Evolutionary conservation across 2,113 vertebrate species (phyloP).

Genomic region (Amphiprion ocellaris): DNA sequence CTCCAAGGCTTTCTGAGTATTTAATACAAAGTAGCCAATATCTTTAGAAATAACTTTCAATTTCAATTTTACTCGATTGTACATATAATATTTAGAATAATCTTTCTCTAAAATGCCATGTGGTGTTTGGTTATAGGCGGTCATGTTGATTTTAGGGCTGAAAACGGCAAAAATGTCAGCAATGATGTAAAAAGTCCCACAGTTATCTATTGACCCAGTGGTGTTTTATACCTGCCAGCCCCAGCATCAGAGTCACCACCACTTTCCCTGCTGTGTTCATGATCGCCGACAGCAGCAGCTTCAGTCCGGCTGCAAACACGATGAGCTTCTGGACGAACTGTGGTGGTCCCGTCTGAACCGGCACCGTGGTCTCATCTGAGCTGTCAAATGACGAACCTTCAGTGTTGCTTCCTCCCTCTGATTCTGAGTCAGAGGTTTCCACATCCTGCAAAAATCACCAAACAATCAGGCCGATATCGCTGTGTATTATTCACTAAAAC

Average conservation of each 20-base stretch:
- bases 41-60: no score
- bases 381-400: slow-evolving; percentile 76
- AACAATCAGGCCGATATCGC: slow-evolving; percentile 1
- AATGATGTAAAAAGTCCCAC: no score
- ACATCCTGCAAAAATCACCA: slow-evolving; percentile 54
- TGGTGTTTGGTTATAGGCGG: no score
- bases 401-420: slow-evolving; percentile 76
- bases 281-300: slow-evolving; percentile 77
- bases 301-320: slow-evolving; percentile 79
- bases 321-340: slow-evolving; percentile 83
- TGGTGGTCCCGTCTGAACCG: slow-evolving; percentile 57
- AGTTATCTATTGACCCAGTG: no score
- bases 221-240: slow-evolving; percentile 83
- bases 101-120: no score
- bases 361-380: slow-evolving; percentile 65
- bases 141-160: no score
- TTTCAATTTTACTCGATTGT: no score
- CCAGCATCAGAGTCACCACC: slow-evolving; percentile 85
- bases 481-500: background rate
- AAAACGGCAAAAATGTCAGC: no score
- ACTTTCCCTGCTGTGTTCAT: slow-evolving; percentile 84
- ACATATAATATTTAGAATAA: no score
- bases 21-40: no score
- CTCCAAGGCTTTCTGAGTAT: no score
- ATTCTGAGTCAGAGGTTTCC: slow-evolving; percentile 80